Evolutionary conservation across 2,888 invertebrate species (phyloP).

Genomic region (Lamproptera curius): DNA sequence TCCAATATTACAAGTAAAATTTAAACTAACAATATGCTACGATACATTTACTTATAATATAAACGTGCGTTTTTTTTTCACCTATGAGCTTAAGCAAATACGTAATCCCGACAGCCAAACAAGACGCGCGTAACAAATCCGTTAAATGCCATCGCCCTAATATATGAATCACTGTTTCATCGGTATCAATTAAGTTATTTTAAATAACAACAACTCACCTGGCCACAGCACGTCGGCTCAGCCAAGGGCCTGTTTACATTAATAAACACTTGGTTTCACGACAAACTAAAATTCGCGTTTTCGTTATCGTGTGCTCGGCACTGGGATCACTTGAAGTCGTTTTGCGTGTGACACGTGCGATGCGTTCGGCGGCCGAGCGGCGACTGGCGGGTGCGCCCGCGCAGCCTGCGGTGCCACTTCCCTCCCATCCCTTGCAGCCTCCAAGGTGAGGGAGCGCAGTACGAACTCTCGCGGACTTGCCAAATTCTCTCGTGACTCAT

Average conservation of each 20-base stretch:
- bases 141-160: conserved; percentile 18
- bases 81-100: too few species aligned
- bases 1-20: too few species aligned
- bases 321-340: conserved; percentile 68
- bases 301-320: conserved; percentile 54
- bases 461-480: too few species aligned
- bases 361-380: conserved; percentile 61
- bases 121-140: not conserved
- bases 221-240: conserved; percentile 36
- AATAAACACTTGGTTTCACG: too few species aligned
- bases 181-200: conserved; percentile 11
- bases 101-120: too few species aligned
- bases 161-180: conserved; percentile 2
- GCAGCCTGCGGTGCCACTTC: conserved; percentile 29
- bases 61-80: too few species aligned
- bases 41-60: too few species aligned
- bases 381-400: conserved; percentile 39
- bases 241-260: conserved; percentile 44
- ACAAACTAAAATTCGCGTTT: too few species aligned
- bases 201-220: conserved; percentile 47
- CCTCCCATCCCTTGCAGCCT: conserved; percentile 45
- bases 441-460: too few species aligned
- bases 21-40: too few species aligned
- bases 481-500: too few species aligned
- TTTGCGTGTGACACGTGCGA: conserved; percentile 40